These are phyloP conservation scores for Parazoanthus atlanticus DNA, from an alignment of 92 coral and sea anemone genomes.

Conservation along the genomic window DNA sequence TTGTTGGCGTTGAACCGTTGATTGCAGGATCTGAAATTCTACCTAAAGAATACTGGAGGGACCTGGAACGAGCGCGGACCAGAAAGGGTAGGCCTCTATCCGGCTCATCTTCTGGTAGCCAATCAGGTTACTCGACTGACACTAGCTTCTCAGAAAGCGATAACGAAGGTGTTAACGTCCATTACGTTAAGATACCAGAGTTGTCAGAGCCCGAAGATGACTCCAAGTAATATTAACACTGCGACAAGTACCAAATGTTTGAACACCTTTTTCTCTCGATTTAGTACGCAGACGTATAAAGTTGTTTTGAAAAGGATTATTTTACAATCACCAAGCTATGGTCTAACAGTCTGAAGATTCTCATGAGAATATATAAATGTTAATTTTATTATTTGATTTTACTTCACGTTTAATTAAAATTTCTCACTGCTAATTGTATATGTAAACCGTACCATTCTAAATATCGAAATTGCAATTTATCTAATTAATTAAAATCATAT, in stretches of 20 bases:
- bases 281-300: too few species aligned
- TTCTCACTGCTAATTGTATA: too few species aligned
- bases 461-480: too few species aligned
- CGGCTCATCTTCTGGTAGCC: slow-evolving; percentile 44
- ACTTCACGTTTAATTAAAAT: too few species aligned
- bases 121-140: slow-evolving; percentile 47
- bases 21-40: slow-evolving; percentile 29
- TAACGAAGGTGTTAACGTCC: slow-evolving; percentile 18
- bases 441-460: too few species aligned
- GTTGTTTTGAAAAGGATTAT: too few species aligned
- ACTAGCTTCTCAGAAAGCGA: slow-evolving; percentile 40
- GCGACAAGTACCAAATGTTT: not conserved
- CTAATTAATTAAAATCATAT: too few species aligned
- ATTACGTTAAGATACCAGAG: slow-evolving; percentile 40
- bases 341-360: too few species aligned
- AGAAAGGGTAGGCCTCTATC: slow-evolving; percentile 22
- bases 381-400: too few species aligned
- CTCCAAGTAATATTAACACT: not conserved
- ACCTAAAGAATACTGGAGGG: slow-evolving; percentile 34
- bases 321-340: too few species aligned
- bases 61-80: slow-evolving; percentile 23
- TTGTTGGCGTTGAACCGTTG: slow-evolving; percentile 32
- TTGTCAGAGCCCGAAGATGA: slow-evolving; percentile 44
- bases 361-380: too few species aligned
- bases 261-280: not conserved